These are phyloP conservation scores for Phaethon lepturus DNA, from an alignment of 2,113 vertebrate genomes.

Conservation along the genomic window DNA sequence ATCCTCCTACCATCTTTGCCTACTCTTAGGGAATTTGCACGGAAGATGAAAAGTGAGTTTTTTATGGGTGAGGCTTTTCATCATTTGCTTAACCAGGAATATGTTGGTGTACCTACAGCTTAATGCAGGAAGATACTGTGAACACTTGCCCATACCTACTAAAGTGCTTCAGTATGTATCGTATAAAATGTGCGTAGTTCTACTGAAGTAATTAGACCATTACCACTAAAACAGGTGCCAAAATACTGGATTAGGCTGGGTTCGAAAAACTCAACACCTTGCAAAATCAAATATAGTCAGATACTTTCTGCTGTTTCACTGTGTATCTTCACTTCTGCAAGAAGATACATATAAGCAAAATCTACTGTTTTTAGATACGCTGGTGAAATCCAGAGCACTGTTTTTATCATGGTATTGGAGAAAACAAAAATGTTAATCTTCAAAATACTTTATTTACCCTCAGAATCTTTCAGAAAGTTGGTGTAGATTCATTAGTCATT, in stretches of 20 bases:
- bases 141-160: background rate
- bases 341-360: background rate
- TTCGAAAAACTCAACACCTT: background rate
- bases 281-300: background rate
- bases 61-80: slow-evolving; percentile 58
- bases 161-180: background rate
- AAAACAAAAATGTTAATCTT: background rate
- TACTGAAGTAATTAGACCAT: background rate
- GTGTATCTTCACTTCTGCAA: background rate
- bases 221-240: background rate
- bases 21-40: slow-evolving; percentile 60
- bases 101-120: background rate
- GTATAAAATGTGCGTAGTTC: background rate
- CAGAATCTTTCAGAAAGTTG: background rate
- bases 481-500: background rate
- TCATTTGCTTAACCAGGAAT: background rate
- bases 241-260: background rate
- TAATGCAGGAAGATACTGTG: background rate
- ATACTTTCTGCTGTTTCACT: background rate
- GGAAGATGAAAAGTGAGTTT: slow-evolving; percentile 26
- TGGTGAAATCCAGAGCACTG: background rate
- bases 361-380: background rate
- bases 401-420: background rate
- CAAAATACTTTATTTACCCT: background rate
- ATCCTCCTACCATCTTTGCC: slow-evolving; percentile 56